phyloP scores from a whole-genome alignment of 2,888 invertebrate species.

The Penaeus monodon region DNA sequence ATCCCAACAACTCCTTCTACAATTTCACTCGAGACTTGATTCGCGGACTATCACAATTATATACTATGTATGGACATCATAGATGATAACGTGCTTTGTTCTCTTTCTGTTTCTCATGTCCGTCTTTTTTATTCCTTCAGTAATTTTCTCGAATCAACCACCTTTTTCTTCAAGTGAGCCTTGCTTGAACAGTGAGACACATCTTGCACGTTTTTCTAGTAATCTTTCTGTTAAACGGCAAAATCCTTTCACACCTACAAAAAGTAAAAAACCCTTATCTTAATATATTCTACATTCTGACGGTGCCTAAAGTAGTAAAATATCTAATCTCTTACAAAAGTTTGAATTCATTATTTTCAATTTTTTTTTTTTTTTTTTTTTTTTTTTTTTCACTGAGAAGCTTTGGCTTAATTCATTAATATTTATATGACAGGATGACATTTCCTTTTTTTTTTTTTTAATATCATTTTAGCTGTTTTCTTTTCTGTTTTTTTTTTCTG shows the following conservation, averaged over 20 bases:
- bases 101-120: too few species aligned
- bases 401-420: too few species aligned
- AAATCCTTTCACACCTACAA: constrained; percentile 11
- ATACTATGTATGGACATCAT: too few species aligned
- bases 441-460: constrained; percentile 13
- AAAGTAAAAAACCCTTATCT: constrained; percentile 1
- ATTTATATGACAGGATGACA: background rate
- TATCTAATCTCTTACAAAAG: constrained; percentile 7
- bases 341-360: background rate
- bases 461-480: background rate
- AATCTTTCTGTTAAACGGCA: background rate
- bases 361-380: background rate
- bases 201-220: too few species aligned
- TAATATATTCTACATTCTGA: constrained; percentile 14
- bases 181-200: too few species aligned
- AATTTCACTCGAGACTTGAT: too few species aligned
- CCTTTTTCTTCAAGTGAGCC: too few species aligned
- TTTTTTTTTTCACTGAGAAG: constrained; percentile 3
- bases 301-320: constrained; percentile 20
- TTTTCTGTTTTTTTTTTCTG: too few species aligned
- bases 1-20: background rate
- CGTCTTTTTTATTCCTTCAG: too few species aligned
- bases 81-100: too few species aligned
- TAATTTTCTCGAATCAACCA: too few species aligned
- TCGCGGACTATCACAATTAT: too few species aligned